Conservation (phyloP, 2,113 vertebrate species). For the Setophaga coronata region DNA sequence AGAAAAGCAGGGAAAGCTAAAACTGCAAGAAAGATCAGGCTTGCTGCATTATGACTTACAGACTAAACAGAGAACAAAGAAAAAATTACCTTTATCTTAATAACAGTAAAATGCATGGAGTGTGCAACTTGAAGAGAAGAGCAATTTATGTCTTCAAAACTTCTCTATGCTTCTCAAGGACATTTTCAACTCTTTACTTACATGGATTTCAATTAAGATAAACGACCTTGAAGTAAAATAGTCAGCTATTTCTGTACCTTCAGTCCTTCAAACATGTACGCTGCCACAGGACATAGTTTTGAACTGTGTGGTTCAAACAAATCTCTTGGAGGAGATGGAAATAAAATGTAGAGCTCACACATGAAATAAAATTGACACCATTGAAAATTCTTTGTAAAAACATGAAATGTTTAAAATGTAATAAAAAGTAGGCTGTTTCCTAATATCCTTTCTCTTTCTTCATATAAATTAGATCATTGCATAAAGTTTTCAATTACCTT, state of each 20-base stretch:
- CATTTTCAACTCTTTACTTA: neutral
- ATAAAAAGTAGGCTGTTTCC: neutral
- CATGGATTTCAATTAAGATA: constrained; percentile 4
- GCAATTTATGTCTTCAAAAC: neutral
- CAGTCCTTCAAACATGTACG: neutral
- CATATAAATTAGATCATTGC: neutral
- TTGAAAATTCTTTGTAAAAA: neutral
- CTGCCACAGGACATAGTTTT: neutral
- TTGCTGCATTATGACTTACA: neutral
- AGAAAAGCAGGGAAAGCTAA: constrained; percentile 95
- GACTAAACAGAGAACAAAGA: neutral
- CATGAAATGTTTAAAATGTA: neutral
- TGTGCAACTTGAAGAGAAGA: neutral
- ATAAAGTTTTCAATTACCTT: neutral
- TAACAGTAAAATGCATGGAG: neutral
- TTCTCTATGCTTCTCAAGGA: neutral
- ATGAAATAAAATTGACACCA: neutral
- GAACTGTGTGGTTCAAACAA: neutral
- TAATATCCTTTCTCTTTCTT: neutral
- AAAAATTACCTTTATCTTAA: neutral
- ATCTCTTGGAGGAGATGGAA: neutral
- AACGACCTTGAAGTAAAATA: neutral
- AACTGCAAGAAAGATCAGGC: constrained; percentile 73
- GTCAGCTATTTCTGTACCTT: neutral
- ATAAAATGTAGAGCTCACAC: neutral